Conservation (phyloP, 2,113 vertebrate species). For the Hippocampus guttulatus region DNA sequence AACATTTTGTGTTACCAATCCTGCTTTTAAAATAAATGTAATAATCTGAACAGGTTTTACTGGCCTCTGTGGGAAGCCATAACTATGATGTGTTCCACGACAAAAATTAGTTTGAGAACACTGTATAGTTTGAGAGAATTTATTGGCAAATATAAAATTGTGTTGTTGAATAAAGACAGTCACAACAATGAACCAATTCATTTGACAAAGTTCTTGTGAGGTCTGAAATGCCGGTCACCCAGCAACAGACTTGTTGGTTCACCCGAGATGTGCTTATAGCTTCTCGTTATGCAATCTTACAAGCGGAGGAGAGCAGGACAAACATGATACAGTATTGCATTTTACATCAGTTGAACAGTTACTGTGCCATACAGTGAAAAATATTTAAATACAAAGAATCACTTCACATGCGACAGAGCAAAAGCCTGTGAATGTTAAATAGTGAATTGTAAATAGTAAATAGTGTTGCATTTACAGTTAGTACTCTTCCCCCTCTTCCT, state of each 20-base stretch:
- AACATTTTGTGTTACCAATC: too few species aligned
- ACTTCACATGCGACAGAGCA: background rate
- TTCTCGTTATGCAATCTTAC: background rate
- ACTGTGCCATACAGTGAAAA: background rate
- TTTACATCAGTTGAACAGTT: background rate
- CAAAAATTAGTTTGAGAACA: too few species aligned
- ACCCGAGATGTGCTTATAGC: background rate
- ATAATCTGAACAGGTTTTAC: too few species aligned
- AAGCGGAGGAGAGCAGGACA: background rate
- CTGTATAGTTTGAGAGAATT: background rate
- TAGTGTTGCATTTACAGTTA: background rate
- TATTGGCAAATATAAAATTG: background rate
- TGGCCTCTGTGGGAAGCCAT: too few species aligned
- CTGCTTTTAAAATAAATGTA: too few species aligned
- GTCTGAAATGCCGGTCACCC: background rate
- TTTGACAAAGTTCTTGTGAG: background rate
- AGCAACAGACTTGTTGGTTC: background rate
- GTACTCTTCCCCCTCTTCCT: slow-evolving; percentile 7
- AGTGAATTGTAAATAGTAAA: background rate
- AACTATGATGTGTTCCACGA: too few species aligned
- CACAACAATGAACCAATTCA: background rate
- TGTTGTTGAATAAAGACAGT: background rate
- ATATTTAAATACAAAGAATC: background rate
- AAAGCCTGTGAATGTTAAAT: background rate
- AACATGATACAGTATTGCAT: background rate